Percentiles rank a stretch among this genome's conserved stretches.
These are phyloP conservation scores for Asteroscopus sphinx DNA, from an alignment of 2,888 invertebrate genomes.

Conservation along the genomic window DNA sequence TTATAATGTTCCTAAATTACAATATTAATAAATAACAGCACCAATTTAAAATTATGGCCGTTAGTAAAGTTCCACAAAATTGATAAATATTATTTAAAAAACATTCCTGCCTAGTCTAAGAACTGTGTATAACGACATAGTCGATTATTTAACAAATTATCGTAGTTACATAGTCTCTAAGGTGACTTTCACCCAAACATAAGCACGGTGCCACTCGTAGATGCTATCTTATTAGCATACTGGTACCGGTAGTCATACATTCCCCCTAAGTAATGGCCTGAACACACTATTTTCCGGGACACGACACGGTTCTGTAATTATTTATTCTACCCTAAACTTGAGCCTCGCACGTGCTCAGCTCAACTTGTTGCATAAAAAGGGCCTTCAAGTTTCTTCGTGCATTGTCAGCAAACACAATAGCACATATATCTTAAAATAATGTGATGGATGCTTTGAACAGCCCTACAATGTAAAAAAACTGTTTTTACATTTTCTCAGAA, in stretches of 20 bases:
- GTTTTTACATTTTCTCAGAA: too few relatives aligned
- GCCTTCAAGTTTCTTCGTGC: constrained; percentile 54
- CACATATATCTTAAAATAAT: constrained; percentile 60
- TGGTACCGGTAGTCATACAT: constrained; percentile 49
- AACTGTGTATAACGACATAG: constrained; percentile 5
- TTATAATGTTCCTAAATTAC: not conserved
- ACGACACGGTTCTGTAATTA: constrained; percentile 31
- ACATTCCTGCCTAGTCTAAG: not conserved
- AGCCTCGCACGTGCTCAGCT: constrained; percentile 55
- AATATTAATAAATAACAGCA: not conserved
- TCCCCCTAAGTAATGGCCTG: constrained; percentile 43
- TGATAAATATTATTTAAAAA: not conserved
- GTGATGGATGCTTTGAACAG: constrained; percentile 35
- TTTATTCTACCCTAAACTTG: constrained; percentile 45
- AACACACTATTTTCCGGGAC: constrained; percentile 38
- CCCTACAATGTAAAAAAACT: constrained; percentile 17
- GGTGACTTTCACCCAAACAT: constrained; percentile 64
- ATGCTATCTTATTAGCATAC: constrained; percentile 68
- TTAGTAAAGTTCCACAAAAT: too few relatives aligned
- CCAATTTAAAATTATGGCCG: not conserved
- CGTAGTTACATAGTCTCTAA: constrained; percentile 34
- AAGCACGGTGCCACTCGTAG: constrained; percentile 56
- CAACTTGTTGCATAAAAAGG: constrained; percentile 58
- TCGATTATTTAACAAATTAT: constrained; percentile 43
- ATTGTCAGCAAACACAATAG: constrained; percentile 69